Percentiles rank a stretch among this genome's conserved stretches.
Evolutionary conservation across 2,797 vertebrate genomes (phyloP).

Genomic region (Fundulus diaphanus): DNA sequence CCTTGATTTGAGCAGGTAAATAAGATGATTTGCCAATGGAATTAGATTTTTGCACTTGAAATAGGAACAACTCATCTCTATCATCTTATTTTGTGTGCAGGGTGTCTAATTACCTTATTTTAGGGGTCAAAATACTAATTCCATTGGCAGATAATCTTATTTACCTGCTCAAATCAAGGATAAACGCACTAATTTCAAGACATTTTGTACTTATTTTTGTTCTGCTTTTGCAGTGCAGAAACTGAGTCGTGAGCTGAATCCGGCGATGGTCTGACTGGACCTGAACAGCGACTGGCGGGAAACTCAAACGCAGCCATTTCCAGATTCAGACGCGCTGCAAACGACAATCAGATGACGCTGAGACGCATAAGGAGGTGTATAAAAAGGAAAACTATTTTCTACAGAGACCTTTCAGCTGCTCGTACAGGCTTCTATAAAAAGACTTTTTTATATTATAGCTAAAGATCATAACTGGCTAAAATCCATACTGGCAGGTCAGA

Average conservation of each 20-base stretch:
- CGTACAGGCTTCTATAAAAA: background rate
- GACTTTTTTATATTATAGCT: background rate
- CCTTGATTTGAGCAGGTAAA: too few species aligned
- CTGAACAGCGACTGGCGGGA: background rate
- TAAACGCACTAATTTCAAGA: too few species aligned
- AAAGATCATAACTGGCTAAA: background rate
- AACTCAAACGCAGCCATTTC: background rate
- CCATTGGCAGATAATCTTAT: too few species aligned
- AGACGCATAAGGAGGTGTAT: background rate
- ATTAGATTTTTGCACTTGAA: too few species aligned
- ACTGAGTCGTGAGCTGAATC: background rate
- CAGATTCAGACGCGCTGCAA: background rate
- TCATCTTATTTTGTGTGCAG: too few species aligned
- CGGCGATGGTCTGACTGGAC: background rate
- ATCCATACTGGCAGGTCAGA: background rate
- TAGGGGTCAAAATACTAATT: too few species aligned
- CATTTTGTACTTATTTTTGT: too few species aligned
- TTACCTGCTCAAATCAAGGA: too few species aligned
- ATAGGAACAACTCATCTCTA: too few species aligned
- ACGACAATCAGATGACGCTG: background rate
- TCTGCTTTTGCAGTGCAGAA: too few species aligned
- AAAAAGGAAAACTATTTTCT: background rate
- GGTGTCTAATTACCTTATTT: too few species aligned
- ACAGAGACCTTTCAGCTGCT: background rate
- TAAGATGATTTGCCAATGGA: too few species aligned